phyloP scores from a whole-genome alignment of 2,888 invertebrate genomes.

The Nudaria mundana region DNA sequence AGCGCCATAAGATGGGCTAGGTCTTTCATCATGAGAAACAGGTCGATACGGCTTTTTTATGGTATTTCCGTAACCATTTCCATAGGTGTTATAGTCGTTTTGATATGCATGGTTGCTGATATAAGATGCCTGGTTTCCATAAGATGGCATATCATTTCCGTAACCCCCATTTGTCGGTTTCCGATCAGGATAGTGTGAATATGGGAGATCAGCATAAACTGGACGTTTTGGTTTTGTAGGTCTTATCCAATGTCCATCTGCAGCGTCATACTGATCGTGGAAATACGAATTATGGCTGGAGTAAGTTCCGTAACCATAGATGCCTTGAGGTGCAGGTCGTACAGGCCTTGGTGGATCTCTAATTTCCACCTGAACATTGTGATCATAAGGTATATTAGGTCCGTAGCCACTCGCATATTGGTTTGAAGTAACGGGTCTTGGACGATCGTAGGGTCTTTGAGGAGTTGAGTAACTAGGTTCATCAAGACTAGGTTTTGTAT shows the following conservation, averaged over 20 bases:
- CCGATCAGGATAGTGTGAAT: neutral
- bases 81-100: slow-evolving; percentile 7
- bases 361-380: slow-evolving; percentile 64
- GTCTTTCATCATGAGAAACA: slow-evolving; percentile 1
- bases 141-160: slow-evolving; percentile 7
- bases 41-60: slow-evolving; percentile 5
- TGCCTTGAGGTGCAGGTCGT: slow-evolving; percentile 33
- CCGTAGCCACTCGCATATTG: slow-evolving; percentile 40
- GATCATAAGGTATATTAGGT: slow-evolving; percentile 57
- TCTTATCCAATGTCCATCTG: slow-evolving; percentile 22
- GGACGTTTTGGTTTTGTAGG: slow-evolving; percentile 19
- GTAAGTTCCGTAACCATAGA: slow-evolving; percentile 48
- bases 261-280: slow-evolving; percentile 39
- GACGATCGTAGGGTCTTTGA: slow-evolving; percentile 32
- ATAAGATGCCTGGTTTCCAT: neutral
- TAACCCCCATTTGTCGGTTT: slow-evolving; percentile 19
- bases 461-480: slow-evolving; percentile 37
- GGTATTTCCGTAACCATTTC: slow-evolving; percentile 2
- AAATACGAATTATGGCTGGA: slow-evolving; percentile 45
- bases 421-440: slow-evolving; percentile 19
- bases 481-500: slow-evolving; percentile 23
- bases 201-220: slow-evolving; percentile 10
- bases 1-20: neutral
- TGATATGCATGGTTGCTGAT: slow-evolving; percentile 4
- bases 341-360: slow-evolving; percentile 64